Evolutionary conservation across 2,888 invertebrate species (phyloP).

Genomic region (Lapara coniferarum): DNA sequence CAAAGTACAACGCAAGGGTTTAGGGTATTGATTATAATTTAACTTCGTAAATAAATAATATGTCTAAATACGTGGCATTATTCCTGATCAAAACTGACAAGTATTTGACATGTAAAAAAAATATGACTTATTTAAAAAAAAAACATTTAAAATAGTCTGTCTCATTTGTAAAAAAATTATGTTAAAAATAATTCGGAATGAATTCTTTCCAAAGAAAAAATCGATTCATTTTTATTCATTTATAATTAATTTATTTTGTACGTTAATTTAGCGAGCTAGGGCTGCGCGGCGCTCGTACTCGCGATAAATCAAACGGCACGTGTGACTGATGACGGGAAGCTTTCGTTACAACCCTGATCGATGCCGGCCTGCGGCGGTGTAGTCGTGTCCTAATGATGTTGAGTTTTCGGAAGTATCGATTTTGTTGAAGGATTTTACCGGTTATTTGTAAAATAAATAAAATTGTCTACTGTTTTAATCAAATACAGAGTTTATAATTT

Average conservation of each 20-base stretch:
- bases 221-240: neutral
- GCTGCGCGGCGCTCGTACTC: conserved; percentile 37
- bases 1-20: no score
- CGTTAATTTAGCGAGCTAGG: conserved; percentile 12
- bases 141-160: neutral
- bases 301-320: conserved; percentile 55
- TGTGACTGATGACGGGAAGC: conserved; percentile 52
- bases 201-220: neutral
- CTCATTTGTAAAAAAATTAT: neutral
- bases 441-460: neutral
- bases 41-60: no score
- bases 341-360: conserved; percentile 39
- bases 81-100: conserved; percentile 1
- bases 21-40: no score
- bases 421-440: conserved; percentile 1
- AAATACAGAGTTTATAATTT: no score
- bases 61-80: neutral
- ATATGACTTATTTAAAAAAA: neutral
- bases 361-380: conserved; percentile 32
- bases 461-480: neutral
- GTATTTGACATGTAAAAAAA: neutral
- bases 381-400: conserved; percentile 20
- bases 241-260: conserved; percentile 13
- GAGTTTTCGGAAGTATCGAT: neutral
- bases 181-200: neutral